These are phyloP conservation scores for Prionace glauca DNA, from an alignment of 2,797 vertebrate genomes.

Conservation along the genomic window DNA sequence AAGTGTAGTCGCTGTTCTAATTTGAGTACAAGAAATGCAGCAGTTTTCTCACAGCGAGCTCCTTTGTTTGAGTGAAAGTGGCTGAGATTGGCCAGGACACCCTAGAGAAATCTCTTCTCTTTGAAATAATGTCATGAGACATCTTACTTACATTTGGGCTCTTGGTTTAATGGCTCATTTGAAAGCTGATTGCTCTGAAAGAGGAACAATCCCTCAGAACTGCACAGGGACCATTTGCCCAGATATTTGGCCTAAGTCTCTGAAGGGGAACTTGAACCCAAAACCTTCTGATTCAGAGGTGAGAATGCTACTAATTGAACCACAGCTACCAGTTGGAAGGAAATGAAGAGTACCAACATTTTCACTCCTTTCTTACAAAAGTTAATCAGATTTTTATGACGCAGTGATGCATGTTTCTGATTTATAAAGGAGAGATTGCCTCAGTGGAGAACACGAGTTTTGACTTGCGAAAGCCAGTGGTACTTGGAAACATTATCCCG, in stretches of 20 bases:
- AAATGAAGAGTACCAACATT: background rate
- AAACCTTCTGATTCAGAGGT: background rate
- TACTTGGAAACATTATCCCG: constrained; percentile 68
- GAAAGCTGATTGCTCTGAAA: background rate
- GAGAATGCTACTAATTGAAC: background rate
- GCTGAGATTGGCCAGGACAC: background rate
- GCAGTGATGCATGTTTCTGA: background rate
- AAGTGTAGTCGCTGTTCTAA: background rate
- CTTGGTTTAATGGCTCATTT: background rate
- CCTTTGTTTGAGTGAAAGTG: background rate
- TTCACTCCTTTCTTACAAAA: background rate
- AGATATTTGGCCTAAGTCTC: background rate
- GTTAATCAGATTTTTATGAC: background rate
- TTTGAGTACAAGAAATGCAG: background rate
- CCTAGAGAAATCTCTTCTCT: background rate
- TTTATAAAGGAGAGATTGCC: constrained; percentile 68
- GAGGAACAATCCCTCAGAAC: background rate
- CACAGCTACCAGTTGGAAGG: no score
- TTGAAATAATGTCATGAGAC: background rate
- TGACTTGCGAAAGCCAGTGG: constrained; percentile 69
- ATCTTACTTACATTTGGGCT: background rate
- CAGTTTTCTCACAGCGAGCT: background rate
- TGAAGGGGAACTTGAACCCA: background rate
- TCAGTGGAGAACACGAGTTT: constrained; percentile 70
- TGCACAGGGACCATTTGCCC: background rate